Evolutionary conservation across 2,113 vertebrate species (phyloP).

Genomic region (Tetrax tetrax): DNA sequence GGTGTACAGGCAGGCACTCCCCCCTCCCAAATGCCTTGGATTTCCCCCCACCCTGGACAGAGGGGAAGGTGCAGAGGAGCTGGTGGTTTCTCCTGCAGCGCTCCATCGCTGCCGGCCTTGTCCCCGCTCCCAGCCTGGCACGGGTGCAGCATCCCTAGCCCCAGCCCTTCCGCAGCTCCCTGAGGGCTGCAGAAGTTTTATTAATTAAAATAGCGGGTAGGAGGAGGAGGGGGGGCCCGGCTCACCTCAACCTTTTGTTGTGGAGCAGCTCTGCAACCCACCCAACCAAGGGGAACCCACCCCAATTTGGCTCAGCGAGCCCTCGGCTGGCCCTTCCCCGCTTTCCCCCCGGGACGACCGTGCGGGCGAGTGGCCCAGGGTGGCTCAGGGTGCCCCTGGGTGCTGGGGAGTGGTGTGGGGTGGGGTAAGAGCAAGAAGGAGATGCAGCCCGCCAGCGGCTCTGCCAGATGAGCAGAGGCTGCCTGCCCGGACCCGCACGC

Average conservation of each 20-base stretch:
- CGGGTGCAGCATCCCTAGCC: rapidly evolving
- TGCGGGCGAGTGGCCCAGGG: background rate
- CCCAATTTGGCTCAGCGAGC: rapidly evolving
- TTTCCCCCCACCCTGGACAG: background rate
- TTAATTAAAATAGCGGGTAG: background rate
- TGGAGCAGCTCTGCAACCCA: background rate
- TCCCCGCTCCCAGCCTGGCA: rapidly evolving
- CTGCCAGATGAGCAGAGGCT: background rate
- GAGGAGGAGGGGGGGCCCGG: background rate
- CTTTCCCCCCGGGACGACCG: background rate
- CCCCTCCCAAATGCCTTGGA: rapidly evolving
- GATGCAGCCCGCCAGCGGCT: background rate
- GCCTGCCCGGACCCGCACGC: background rate
- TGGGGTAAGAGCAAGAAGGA: background rate
- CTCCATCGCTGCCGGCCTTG: background rate
- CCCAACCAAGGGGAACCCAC: rapidly evolving
- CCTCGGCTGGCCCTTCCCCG: background rate
- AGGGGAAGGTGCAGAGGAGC: background rate
- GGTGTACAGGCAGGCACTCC: rapidly evolving
- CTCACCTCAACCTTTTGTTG: background rate
- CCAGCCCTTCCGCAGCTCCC: background rate
- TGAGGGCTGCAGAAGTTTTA: background rate
- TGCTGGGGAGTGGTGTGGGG: background rate
- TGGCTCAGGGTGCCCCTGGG: background rate
- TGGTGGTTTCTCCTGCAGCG: background rate